Percentiles rank a stretch among this genome's conserved stretches.
phyloP scores from a whole-genome alignment of 92 coral and sea anemone species.

The Zoanthus sansibaricus region DNA sequence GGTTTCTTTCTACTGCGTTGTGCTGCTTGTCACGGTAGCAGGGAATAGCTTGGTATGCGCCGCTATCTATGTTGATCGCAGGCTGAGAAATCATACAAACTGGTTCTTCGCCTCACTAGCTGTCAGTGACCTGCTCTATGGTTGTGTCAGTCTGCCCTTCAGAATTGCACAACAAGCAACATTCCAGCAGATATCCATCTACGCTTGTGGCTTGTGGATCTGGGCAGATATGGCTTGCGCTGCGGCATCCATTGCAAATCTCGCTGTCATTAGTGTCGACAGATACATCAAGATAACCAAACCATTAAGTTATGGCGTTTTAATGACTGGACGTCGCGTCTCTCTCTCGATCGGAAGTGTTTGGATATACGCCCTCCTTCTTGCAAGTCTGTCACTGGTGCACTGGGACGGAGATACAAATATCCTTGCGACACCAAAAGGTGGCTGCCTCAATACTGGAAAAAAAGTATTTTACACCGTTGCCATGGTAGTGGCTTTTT shows the following conservation, averaged over 20 bases:
- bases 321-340: constrained; percentile 79
- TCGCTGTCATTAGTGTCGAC: constrained; percentile 92
- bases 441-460: constrained; percentile 62
- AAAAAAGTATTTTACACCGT: constrained; percentile 86
- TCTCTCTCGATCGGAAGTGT: constrained; percentile 75
- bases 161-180: constrained; percentile 73
- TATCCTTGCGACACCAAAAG: background rate
- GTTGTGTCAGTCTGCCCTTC: constrained; percentile 72
- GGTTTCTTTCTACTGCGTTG: constrained; percentile 62
- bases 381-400: constrained; percentile 79
- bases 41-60: constrained; percentile 90
- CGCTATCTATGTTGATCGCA: constrained; percentile 84
- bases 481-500: constrained; percentile 89
- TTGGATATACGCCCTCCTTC: constrained; percentile 78
- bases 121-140: constrained; percentile 89
- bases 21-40: constrained; percentile 77
- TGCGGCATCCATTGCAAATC: constrained; percentile 91
- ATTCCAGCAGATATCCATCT: constrained; percentile 44
- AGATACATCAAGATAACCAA: constrained; percentile 93
- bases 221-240: constrained; percentile 95
- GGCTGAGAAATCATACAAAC: constrained; percentile 92
- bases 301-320: constrained; percentile 81
- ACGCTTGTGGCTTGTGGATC: constrained; percentile 79
- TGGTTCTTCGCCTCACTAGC: constrained; percentile 97
- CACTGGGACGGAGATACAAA: constrained; percentile 51